Evolutionary conservation across 2,888 invertebrate genomes (phyloP).

Genomic region (Brenthis ino): DNA sequence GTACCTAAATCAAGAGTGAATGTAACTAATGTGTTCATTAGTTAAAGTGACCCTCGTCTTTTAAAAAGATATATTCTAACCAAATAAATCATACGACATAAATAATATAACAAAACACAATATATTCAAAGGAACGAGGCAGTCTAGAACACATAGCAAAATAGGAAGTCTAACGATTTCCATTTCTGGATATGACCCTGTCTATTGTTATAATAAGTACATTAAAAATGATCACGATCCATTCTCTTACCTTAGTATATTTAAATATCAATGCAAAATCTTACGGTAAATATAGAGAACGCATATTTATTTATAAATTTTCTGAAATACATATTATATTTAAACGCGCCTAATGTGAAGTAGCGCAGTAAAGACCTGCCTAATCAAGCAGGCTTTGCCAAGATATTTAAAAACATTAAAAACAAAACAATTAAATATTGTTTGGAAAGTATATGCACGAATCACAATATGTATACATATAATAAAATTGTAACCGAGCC

Average conservation of each 20-base stretch:
- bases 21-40: too few species aligned
- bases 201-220: constrained; percentile 44
- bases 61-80: too few species aligned
- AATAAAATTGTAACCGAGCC: too few species aligned
- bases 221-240: constrained; percentile 21
- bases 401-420: too few species aligned
- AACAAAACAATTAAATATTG: neutral
- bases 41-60: too few species aligned
- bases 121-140: constrained; percentile 7
- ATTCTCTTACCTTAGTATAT: constrained; percentile 10
- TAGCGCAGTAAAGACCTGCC: too few species aligned
- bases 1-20: too few species aligned
- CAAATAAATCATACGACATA: neutral
- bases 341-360: too few species aligned
- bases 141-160: constrained; percentile 28
- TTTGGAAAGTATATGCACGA: neutral
- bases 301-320: neutral
- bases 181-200: constrained; percentile 50
- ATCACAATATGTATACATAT: neutral
- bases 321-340: too few species aligned
- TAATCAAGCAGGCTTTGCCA: too few species aligned
- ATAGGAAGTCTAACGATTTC: constrained; percentile 52
- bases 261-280: constrained; percentile 14
- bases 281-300: constrained; percentile 8
- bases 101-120: neutral